Percentiles rank a stretch among this genome's conserved stretches.
phyloP scores from a whole-genome alignment of 1,140 invertebrate genomes.

The Myzus persicae region DNA sequence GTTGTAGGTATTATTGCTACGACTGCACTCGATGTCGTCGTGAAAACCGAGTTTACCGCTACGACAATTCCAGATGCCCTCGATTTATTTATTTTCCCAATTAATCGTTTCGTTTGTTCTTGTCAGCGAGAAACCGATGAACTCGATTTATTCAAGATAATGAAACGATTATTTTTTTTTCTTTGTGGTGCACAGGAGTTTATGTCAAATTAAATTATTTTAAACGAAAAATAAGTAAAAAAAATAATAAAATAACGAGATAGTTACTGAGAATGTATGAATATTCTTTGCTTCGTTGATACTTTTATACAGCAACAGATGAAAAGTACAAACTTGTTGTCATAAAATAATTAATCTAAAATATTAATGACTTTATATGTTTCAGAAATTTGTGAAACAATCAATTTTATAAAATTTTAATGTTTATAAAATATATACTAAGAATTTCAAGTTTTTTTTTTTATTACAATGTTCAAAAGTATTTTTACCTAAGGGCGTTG shows the following conservation, averaged over 20 bases:
- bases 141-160: constrained; percentile 5
- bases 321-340: background rate
- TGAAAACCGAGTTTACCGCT: constrained; percentile 5
- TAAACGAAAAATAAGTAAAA: background rate
- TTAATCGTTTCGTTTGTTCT: constrained; percentile 24
- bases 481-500: too few relatives aligned
- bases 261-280: background rate
- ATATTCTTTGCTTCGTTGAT: too few relatives aligned
- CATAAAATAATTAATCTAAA: background rate
- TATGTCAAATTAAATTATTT: constrained; percentile 11
- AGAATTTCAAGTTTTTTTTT: too few relatives aligned
- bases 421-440: too few relatives aligned
- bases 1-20: background rate
- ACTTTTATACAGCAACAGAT: background rate
- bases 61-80: background rate
- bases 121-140: background rate
- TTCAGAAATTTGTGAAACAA: too few relatives aligned
- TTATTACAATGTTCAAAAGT: too few relatives aligned
- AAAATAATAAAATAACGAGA: background rate
- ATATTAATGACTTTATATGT: background rate
- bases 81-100: constrained; percentile 23
- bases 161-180: background rate
- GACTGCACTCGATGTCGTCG: background rate
- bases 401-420: too few relatives aligned
- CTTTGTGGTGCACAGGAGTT: background rate